Percentiles rank a stretch among this genome's conserved stretches.
phyloP scores from a whole-genome alignment of 2,888 invertebrate species.

The Harpagoxenus sublaevis region DNA sequence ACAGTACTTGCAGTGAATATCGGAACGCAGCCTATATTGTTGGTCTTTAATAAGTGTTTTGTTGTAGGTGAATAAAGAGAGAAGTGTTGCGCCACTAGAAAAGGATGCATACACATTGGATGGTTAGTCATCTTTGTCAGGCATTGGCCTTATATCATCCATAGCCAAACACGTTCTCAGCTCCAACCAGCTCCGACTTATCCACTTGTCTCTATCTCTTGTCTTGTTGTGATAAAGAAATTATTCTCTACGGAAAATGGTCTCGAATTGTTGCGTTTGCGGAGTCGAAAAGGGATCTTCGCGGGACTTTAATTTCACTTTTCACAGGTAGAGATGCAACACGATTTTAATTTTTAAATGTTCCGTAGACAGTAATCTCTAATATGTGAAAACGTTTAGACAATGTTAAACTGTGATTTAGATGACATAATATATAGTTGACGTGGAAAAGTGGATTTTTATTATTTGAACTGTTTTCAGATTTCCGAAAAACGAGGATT shows the following conservation, averaged over 20 bases:
- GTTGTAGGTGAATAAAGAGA: too few species aligned
- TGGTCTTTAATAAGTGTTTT: too few species aligned
- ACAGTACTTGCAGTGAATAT: too few species aligned
- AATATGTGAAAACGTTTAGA: background rate
- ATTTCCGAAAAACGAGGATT: background rate
- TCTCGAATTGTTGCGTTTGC: background rate
- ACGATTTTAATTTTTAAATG: background rate
- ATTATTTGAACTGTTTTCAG: background rate
- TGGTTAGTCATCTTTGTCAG: too few species aligned
- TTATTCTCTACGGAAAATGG: background rate
- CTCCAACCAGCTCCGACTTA: too few species aligned
- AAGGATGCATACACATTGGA: too few species aligned
- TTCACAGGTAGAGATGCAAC: background rate
- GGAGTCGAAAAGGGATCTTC: background rate
- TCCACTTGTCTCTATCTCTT: too few species aligned
- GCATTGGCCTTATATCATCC: too few species aligned
- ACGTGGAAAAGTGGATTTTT: background rate
- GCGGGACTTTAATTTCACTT: background rate
- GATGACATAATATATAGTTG: background rate
- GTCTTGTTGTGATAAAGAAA: background rate
- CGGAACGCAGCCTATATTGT: too few species aligned
- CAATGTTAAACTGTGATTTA: too few species aligned
- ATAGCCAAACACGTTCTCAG: too few species aligned
- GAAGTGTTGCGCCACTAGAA: too few species aligned
- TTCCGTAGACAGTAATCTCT: background rate